Base-by-base conservation (phyloP, 2,113 vertebrate species). In the Sciurus niger region DNA sequence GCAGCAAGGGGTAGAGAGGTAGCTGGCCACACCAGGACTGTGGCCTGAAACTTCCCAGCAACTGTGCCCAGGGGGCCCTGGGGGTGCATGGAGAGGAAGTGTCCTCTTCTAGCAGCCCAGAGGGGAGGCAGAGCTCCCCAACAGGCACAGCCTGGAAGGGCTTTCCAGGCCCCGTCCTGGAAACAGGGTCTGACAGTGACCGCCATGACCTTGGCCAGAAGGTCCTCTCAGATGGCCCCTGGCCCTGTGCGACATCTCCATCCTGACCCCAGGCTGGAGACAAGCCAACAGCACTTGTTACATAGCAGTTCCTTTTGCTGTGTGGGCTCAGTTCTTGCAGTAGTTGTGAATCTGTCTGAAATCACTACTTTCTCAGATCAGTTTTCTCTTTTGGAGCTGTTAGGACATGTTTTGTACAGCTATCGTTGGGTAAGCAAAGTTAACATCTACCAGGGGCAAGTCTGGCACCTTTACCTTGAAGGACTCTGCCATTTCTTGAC, bases 381-480 rank as follows among this genome's bases (percentile, higher is more conserved):
- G 48, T 89, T 93, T 90, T 94, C 89, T 94, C 83, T 96, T 89
- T 95, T 67, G 30, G 32, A 96, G 76, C 70, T 92, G 74, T 96
- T 73, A 22, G 4, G 73, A 73, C 0, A 0, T 55, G 48, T 84
- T 91, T 79, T 72, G n/a, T 85, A 76, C 63, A 86, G 9, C 43
- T 85, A 63, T 91, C 55, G 11, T 89, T 95, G 63, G 80, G 60
- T 89, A 92, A 89, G 34, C 46, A 79, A 82, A 73, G 46, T 51
- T 89, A 65, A 58, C 34, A 0, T 55, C 40, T 37, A 34, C 2
- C 14, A 78, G 30, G 68, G 68, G n/a, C 76, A 92, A 87, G n/a
- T 70, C 76, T 82, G 86, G 76, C 58, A 25, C n/a, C 70, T 53
- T 78, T 17, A 51, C 16, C 58, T 63, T 70, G 63, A 84, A 90